Percentiles rank a stretch among this genome's conserved stretches.
phyloP scores from a whole-genome alignment of 2,797 vertebrate genomes.

The Phataginus tricuspis region DNA sequence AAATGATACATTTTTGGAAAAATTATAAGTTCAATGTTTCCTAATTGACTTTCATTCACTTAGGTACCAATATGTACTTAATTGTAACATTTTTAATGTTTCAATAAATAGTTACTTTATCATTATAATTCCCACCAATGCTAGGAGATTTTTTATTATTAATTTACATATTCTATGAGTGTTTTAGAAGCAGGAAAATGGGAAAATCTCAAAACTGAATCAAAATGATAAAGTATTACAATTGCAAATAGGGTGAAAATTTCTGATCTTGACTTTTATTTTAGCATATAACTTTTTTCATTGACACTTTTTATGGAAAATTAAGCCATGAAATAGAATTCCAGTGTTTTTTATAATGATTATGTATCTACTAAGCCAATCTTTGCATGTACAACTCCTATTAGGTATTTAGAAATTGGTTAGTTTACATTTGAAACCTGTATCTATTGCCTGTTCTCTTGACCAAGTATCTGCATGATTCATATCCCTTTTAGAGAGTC shows the following conservation, averaged over 20 bases:
- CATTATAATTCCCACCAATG: not conserved
- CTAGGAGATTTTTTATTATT: not conserved
- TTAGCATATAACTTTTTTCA: conserved; percentile 10
- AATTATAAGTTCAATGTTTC: not conserved
- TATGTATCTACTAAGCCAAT: not conserved
- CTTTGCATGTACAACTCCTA: not conserved
- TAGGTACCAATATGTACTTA: not conserved
- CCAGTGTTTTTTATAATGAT: not conserved
- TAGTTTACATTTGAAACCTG: conserved; percentile 56
- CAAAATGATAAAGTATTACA: not conserved
- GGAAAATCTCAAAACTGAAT: conserved; percentile 45
- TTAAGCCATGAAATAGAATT: not conserved
- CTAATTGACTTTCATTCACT: not conserved
- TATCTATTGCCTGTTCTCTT: conserved; percentile 49
- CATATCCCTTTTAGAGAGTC: conserved; percentile 64
- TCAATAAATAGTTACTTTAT: not conserved
- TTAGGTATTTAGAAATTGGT: not conserved
- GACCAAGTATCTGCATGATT: conserved; percentile 51
- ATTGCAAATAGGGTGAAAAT: not conserved
- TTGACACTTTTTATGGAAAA: not conserved
- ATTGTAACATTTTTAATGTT: not conserved
- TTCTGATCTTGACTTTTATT: conserved; percentile 15
- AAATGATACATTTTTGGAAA: not conserved
- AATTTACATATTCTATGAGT: not conserved
- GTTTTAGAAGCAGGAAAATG: not conserved